These are phyloP conservation scores for Tyrophagus putrescentiae DNA, from an alignment of 1,140 invertebrate species.

Conservation along the genomic window DNA sequence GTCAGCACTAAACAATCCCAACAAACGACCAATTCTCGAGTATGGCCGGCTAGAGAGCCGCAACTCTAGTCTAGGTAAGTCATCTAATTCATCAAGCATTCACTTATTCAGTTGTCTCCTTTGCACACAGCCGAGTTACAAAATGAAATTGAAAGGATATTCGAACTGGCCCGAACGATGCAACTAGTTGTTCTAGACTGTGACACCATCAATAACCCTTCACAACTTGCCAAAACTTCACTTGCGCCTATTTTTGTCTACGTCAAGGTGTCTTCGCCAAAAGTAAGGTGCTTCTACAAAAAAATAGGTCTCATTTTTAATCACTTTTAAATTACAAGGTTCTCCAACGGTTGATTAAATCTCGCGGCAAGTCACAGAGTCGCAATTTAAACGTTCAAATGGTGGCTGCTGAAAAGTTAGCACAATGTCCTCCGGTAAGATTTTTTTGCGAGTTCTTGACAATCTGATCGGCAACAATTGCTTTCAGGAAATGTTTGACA, in stretches of 20 bases:
- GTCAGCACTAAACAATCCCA: constrained; percentile 93
- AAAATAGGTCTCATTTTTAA: background rate
- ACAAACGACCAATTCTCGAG: constrained; percentile 92
- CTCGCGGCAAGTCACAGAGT: constrained; percentile 91
- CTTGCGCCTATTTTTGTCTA: constrained; percentile 97
- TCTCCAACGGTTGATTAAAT: constrained; percentile 94
- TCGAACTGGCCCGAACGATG: constrained; percentile 88
- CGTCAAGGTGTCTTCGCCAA: constrained; percentile 96
- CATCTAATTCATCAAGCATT: too few species aligned
- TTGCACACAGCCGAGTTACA: constrained; percentile 55
- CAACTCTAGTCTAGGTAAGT: constrained; percentile 47
- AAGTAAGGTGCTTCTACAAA: constrained; percentile 45
- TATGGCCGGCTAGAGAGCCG: constrained; percentile 57
- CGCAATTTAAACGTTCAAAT: constrained; percentile 97
- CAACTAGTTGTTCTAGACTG: constrained; percentile 75
- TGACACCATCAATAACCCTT: constrained; percentile 99
- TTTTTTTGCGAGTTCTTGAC: constrained; percentile 13
- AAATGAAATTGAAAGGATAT: constrained; percentile 97
- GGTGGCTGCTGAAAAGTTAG: constrained; percentile 96
- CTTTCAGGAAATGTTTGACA: constrained; percentile 84
- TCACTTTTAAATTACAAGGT: constrained; percentile 48
- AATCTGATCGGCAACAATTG: background rate
- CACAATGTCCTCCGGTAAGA: constrained; percentile 71
- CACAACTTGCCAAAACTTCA: constrained; percentile 95
- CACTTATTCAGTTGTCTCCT: background rate